Percentiles rank a stretch among this genome's conserved stretches.
phyloP scores from a whole-genome alignment of 2,113 vertebrate genomes.

The Pseudorectes ferrugineus region DNA sequence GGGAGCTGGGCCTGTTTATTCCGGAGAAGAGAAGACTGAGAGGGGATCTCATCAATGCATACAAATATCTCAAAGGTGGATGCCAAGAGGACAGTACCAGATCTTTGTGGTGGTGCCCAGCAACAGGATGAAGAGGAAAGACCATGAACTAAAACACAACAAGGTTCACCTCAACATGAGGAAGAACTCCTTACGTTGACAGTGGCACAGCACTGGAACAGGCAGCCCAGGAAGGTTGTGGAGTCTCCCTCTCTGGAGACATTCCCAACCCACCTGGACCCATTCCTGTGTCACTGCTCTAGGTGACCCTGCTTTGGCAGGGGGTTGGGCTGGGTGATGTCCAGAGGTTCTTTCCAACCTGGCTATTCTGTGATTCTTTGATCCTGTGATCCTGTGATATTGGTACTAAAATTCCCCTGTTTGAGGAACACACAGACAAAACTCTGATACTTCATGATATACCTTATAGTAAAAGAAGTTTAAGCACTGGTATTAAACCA shows the following conservation, averaged over 20 bases:
- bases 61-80: not conserved
- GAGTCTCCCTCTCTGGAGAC: not conserved
- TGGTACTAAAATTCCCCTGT: not conserved
- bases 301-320: not conserved
- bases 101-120: not conserved
- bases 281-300: not conserved
- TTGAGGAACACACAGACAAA: not conserved
- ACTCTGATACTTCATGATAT: accelerated
- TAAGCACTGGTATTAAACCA: not conserved
- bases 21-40: not conserved
- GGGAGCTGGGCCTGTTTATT: not conserved
- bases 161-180: not conserved
- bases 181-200: not conserved
- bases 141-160: not conserved
- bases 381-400: not conserved
- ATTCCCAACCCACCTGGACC: not conserved
- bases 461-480: not conserved
- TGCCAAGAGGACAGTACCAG: not conserved
- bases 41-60: not conserved
- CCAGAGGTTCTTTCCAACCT: not conserved
- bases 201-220: not conserved
- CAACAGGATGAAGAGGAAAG: not conserved
- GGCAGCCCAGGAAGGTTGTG: not conserved
- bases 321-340: not conserved
- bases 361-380: not conserved